Evolutionary conservation across 2,113 vertebrate species (phyloP).

Genomic region (Trochalopteron elliotii): DNA sequence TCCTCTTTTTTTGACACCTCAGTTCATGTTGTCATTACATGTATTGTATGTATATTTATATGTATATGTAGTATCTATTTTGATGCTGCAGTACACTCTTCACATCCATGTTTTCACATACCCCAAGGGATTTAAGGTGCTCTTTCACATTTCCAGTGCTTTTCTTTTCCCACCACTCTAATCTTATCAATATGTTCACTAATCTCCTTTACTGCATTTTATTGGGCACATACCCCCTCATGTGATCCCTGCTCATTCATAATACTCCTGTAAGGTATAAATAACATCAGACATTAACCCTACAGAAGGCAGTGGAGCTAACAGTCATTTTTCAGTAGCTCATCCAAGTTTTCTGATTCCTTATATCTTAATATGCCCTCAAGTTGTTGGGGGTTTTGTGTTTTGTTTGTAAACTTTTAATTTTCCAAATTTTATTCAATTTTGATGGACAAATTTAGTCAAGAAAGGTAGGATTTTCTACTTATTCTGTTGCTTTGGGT

Average conservation of each 20-base stretch:
- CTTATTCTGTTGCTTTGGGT: fast-evolving
- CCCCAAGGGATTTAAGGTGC: background rate
- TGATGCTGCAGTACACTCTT: background rate
- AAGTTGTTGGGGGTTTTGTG: fast-evolving
- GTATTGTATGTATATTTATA: no score
- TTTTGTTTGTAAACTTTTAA: background rate
- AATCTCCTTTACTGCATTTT: background rate
- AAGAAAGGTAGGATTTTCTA: background rate
- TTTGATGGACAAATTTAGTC: background rate
- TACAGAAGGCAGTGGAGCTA: background rate
- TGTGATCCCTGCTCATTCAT: background rate
- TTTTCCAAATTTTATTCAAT: background rate
- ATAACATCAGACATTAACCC: background rate
- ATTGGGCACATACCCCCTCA: background rate
- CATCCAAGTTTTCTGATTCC: background rate
- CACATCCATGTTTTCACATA: background rate
- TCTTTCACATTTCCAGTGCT: background rate
- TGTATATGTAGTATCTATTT: background rate
- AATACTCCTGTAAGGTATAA: background rate
- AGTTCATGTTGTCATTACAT: background rate
- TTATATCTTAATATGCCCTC: background rate
- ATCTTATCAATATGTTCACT: background rate
- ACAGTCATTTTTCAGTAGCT: background rate
- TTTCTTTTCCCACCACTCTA: background rate
- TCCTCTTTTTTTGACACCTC: background rate